These are phyloP conservation scores for Uromys caudimaculatus DNA, from an alignment of 2,797 vertebrate genomes.

Conservation along the genomic window DNA sequence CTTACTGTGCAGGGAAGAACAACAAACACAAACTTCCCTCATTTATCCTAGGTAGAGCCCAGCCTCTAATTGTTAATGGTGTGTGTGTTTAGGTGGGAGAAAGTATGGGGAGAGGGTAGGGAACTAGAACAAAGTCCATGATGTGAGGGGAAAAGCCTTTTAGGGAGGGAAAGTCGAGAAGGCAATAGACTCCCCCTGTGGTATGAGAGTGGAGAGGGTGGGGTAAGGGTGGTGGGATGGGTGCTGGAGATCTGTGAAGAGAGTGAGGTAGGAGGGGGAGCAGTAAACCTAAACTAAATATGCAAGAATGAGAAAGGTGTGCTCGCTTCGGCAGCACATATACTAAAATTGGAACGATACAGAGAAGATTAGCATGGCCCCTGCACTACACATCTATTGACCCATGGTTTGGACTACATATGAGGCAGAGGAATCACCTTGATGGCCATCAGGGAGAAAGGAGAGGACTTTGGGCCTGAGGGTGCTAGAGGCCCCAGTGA, in stretches of 20 bases:
- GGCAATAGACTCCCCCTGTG: background rate
- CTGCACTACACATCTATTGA: no score
- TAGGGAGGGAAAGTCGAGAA: background rate
- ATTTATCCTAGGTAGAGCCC: background rate
- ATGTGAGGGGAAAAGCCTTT: background rate
- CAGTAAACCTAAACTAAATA: background rate
- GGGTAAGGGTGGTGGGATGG: no score
- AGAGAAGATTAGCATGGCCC: no score
- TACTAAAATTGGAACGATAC: no score
- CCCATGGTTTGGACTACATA: no score
- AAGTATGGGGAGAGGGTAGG: background rate
- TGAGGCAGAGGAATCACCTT: no score
- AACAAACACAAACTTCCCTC: background rate
- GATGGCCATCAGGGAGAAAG: no score
- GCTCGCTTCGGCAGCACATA: no score
- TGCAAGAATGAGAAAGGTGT: background rate
- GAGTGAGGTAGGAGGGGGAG: background rate
- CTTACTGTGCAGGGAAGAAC: background rate
- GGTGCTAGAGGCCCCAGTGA: no score
- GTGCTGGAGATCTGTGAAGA: background rate
- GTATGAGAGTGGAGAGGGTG: background rate
- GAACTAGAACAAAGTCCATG: background rate
- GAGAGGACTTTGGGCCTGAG: no score
- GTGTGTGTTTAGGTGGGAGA: background rate
- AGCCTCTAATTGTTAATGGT: background rate